phyloP scores from a whole-genome alignment of 1,140 invertebrate genomes.

The Neodiprion lecontei region DNA sequence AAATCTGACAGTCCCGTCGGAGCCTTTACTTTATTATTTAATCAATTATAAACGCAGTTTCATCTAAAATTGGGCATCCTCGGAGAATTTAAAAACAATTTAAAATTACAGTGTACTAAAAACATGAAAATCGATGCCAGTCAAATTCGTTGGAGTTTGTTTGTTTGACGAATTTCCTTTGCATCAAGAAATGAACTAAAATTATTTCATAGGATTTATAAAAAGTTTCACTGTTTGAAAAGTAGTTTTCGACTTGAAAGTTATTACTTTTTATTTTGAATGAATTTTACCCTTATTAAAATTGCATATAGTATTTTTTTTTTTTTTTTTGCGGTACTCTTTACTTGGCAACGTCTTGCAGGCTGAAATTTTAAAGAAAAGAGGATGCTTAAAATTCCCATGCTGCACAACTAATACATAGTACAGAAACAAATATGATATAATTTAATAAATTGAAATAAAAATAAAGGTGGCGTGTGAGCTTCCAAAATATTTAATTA shows the following conservation, averaged over 20 bases:
- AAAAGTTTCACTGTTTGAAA: slow-evolving; percentile 18
- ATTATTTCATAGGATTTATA: slow-evolving; percentile 18
- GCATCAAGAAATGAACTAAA: slow-evolving; percentile 12
- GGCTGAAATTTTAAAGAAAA: not conserved
- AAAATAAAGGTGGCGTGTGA: slow-evolving; percentile 22
- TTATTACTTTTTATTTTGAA: not conserved
- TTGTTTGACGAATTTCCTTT: slow-evolving; percentile 26
- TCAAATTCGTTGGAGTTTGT: slow-evolving; percentile 9
- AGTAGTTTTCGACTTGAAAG: not conserved
- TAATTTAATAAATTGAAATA: slow-evolving; percentile 16
- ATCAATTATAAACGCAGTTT: slow-evolving; percentile 3
- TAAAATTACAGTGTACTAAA: too few species aligned
- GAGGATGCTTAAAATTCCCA: slow-evolving; percentile 14
- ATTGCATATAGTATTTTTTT: not conserved
- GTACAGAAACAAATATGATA: slow-evolving; percentile 8
- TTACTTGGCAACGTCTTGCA: slow-evolving; percentile 22
- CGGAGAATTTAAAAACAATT: slow-evolving; percentile 22
- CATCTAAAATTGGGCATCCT: slow-evolving; percentile 32
- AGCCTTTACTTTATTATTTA: not conserved
- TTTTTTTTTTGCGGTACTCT: slow-evolving; percentile 15
- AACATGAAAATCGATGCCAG: too few species aligned
- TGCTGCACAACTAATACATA: slow-evolving; percentile 16
- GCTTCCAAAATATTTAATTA: slow-evolving; percentile 35
- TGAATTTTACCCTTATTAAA: not conserved
- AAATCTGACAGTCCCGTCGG: not conserved